Conservation (phyloP, 2,888 invertebrate genomes). For the Glomeris marginata region DNA sequence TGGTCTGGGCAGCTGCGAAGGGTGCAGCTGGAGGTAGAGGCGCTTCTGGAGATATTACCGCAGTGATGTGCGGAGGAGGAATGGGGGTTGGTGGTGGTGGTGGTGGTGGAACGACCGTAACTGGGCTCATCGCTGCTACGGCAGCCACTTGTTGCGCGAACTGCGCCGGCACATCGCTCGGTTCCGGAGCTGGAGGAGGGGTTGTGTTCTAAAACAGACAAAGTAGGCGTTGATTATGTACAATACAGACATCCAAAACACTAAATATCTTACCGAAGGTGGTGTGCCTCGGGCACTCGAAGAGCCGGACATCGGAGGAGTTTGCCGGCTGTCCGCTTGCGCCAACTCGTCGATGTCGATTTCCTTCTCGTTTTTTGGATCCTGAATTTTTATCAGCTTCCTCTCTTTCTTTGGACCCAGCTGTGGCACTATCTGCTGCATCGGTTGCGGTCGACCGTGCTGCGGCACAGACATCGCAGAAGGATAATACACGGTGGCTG, state of each 20-base stretch:
- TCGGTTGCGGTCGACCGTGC: not conserved
- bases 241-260: not conserved
- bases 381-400: conserved; percentile 5
- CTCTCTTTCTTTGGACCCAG: not conserved
- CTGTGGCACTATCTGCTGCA: not conserved
- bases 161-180: conserved; percentile 5
- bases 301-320: not conserved
- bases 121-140: not conserved
- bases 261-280: conserved; percentile 1
- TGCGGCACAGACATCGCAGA: not conserved
- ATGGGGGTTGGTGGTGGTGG: not conserved
- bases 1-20: no score
- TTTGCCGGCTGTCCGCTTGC: no score
- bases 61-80: no score
- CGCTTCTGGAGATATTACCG: no score
- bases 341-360: conserved; percentile 3
- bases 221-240: no score
- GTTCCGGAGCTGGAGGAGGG: not conserved
- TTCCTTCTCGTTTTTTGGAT: conserved; percentile 6
- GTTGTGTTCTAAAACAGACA: conserved; percentile 2
- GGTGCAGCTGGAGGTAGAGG: no score
- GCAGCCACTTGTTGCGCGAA: conserved; percentile 13
- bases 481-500: not conserved
- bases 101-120: not conserved
- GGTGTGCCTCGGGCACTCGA: conserved; percentile 6